phyloP scores from a whole-genome alignment of 2,113 vertebrate species.

The Pseudopipra pipra region DNA sequence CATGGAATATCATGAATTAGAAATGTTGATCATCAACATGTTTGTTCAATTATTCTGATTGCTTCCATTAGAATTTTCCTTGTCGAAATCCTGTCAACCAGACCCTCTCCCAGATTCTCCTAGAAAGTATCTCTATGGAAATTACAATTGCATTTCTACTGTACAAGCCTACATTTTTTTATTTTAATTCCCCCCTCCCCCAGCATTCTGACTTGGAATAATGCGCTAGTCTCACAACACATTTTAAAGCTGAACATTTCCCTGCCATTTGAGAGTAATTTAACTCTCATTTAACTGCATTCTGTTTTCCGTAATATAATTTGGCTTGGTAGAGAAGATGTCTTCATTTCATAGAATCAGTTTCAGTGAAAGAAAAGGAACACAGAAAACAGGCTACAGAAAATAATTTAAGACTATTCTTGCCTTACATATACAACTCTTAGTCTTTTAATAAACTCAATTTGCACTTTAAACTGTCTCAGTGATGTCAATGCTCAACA shows the following conservation, averaged over 20 bases:
- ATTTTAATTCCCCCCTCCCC: neutral
- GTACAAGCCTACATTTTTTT: neutral
- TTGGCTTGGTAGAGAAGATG: conserved; percentile 9
- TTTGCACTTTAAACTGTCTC: neutral
- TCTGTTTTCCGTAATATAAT: conserved; percentile 16
- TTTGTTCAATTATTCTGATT: neutral
- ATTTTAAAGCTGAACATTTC: neutral
- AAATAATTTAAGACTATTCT: neutral
- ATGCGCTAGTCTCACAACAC: neutral
- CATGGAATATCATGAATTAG: neutral
- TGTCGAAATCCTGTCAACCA: neutral
- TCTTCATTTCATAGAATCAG: conserved; percentile 12
- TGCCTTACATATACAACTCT: neutral
- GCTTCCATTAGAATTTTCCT: neutral
- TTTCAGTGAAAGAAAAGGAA: neutral
- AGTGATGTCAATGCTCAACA: neutral
- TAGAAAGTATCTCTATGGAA: neutral
- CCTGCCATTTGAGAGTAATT: conserved; percentile 13
- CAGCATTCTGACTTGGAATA: neutral
- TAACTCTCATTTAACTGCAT: conserved; percentile 33
- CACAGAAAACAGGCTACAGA: neutral
- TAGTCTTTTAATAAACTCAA: neutral
- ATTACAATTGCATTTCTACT: neutral
- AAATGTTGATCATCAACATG: neutral
- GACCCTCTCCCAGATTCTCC: neutral